phyloP scores from a whole-genome alignment of 2,888 invertebrate species.

The Meloe dianella region DNA sequence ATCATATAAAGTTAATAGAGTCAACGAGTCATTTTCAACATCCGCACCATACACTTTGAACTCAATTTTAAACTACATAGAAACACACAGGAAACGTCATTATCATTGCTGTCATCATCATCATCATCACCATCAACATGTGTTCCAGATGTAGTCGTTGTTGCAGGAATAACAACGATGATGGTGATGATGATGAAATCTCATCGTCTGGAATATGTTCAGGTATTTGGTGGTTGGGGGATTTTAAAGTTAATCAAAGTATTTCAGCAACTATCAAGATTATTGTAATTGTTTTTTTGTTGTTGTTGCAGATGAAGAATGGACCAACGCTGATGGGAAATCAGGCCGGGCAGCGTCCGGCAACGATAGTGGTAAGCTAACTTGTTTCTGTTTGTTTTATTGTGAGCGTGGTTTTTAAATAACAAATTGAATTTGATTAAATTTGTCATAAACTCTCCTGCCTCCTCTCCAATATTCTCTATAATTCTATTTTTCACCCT shows the following conservation, averaged over 20 bases:
- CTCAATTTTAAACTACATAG: conserved; percentile 5
- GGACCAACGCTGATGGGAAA: conserved; percentile 68
- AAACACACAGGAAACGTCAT: not conserved
- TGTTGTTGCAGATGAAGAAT: conserved; percentile 66
- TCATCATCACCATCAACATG: conserved; percentile 40
- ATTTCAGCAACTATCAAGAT: not conserved
- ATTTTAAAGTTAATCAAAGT: not conserved
- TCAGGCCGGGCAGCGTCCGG: conserved; percentile 55
- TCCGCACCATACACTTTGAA: not conserved
- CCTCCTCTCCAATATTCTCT: not conserved
- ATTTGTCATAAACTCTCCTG: no score
- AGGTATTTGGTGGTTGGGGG: conserved; percentile 50
- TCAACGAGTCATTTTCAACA: not conserved
- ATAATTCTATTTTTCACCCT: not conserved
- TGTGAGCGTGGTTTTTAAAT: no score
- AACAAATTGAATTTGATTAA: no score
- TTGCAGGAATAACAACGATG: conserved; percentile 53
- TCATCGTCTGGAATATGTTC: conserved; percentile 56
- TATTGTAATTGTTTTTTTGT: conserved; percentile 29
- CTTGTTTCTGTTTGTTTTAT: no score
- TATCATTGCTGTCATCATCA: not conserved
- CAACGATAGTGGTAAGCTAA: conserved; percentile 59
- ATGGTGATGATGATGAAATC: conserved; percentile 55
- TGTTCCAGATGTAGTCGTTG: conserved; percentile 59
- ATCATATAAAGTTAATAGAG: not conserved